Percentiles rank a stretch among this genome's conserved stretches.
Conservation (phyloP, 2,797 vertebrate species). For the Chaenodraco wilsoni region DNA sequence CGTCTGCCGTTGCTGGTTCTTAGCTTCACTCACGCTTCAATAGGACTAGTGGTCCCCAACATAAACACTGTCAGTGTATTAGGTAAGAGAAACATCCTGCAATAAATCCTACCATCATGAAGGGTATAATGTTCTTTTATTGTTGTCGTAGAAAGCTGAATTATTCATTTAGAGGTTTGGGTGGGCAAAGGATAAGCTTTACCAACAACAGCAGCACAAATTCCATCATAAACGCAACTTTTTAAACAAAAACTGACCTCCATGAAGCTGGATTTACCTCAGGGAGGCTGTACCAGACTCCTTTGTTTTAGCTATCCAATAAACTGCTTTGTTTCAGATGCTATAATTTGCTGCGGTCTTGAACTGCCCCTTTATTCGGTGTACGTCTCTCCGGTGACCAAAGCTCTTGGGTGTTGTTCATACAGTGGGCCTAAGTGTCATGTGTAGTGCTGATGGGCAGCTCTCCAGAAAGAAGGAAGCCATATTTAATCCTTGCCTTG, state of each 20-base stretch:
- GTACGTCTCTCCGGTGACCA: background rate
- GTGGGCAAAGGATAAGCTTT: too few species aligned
- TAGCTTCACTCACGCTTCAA: too few species aligned
- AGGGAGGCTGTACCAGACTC: background rate
- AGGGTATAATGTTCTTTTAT: too few species aligned
- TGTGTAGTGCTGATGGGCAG: background rate
- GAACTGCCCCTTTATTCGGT: background rate
- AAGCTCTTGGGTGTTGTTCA: background rate
- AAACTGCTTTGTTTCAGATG: background rate
- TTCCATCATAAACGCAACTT: too few species aligned
- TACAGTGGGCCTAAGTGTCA: background rate
- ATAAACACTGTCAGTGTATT: too few species aligned
- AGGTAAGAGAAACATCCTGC: too few species aligned
- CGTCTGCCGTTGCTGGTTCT: background rate
- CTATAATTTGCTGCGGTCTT: background rate
- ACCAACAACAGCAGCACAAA: too few species aligned
- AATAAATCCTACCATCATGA: too few species aligned
- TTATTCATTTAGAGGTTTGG: too few species aligned
- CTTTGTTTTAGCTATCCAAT: background rate
- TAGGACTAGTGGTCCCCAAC: too few species aligned
- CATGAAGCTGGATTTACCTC: background rate
- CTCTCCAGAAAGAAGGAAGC: background rate
- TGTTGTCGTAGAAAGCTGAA: too few species aligned
- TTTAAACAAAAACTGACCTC: too few species aligned
- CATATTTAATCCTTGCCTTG: background rate